A percentile compares a stretch with the other conserved stretches of the same genome.
Conservation (phyloP, 2,113 vertebrate species). For the Myotis brandtii region DNA sequence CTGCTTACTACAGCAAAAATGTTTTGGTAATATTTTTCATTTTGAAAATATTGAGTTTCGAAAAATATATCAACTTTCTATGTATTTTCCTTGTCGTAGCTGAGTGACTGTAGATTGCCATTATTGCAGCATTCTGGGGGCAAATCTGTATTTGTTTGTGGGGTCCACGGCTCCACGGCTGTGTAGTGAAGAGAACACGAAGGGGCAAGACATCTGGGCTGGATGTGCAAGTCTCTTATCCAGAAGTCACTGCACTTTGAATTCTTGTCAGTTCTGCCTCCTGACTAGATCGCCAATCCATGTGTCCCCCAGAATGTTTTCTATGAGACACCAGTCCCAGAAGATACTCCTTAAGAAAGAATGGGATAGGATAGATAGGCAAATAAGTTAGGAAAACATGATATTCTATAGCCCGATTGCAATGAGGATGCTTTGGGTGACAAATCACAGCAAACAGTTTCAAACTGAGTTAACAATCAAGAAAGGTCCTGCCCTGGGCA, state of each 20-base stretch:
- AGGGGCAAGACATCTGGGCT: neutral
- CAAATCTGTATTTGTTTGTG: neutral
- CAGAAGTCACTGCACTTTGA: neutral
- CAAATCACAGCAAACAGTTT: slow-evolving; percentile 18
- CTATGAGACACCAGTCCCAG: neutral
- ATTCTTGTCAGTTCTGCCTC: neutral
- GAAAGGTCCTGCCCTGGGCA: neutral
- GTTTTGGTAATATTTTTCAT: neutral
- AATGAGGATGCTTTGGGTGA: neutral
- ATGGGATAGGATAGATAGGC: neutral
- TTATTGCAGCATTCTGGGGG: rapidly evolving
- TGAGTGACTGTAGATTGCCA: neutral
- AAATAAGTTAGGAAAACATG: neutral
- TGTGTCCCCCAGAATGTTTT: neutral
- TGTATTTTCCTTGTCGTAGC: neutral
- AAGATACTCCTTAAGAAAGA: neutral
- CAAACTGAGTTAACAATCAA: neutral
- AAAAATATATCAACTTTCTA: neutral
- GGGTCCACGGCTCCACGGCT: neutral
- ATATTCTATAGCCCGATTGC: neutral
- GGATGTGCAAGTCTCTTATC: neutral
- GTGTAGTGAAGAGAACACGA: neutral
- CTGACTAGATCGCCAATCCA: neutral
- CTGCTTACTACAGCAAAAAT: neutral
- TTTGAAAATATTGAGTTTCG: neutral